Evolutionary conservation across 2,797 vertebrate species (phyloP), one percentile per base, ranked within the genome.

Genomic region (Smutsia temminckii): DNA sequence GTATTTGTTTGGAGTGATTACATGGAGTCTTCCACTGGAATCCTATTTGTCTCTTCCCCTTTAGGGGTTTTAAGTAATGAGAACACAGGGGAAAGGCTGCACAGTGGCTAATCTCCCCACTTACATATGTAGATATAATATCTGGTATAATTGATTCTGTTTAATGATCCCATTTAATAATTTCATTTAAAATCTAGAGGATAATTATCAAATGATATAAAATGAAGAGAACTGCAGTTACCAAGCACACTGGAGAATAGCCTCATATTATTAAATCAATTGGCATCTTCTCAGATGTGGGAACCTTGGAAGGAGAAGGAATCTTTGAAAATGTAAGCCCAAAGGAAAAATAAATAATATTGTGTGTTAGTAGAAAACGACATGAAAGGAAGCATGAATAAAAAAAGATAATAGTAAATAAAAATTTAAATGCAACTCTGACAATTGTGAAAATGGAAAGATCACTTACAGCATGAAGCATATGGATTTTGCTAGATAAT

Each of bases 81-180:
- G 77, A 92, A 64, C 61, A n/a, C 12, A 89, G 34, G 49, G n/a
- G 6, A 90, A 95, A 90, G 40, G 0, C 40, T 94, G 4, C 37
- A n/a, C 23, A 61, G 14, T 81, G 51, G 34, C 3, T 78, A 80
- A 95, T 87, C 51, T 90, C n/a, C 14, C 17, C n/a, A 72, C 8
- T 93, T 95, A 80, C 6, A 16, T 32, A 63, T 74, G 27, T 85
- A 81, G 80, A 57, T 57, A 29, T n/a, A 77, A 66, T 89, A 84
- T 71, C 37, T 91, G 7, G 23, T 71, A 51, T 95, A 93, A 95
- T 66, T 95, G 61, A 94, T 84, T 95, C 29, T 81, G 63, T 53
- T 91, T 96, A 96, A 96, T 94, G 79, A 93, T 85, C 46, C 55
- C n/a, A 95, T 91, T 97, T 94, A 95, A 95, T 94, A 93, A 94